Evolutionary conservation across 2,797 vertebrate genomes (phyloP).

Genomic region (Muscicapa comitata): DNA sequence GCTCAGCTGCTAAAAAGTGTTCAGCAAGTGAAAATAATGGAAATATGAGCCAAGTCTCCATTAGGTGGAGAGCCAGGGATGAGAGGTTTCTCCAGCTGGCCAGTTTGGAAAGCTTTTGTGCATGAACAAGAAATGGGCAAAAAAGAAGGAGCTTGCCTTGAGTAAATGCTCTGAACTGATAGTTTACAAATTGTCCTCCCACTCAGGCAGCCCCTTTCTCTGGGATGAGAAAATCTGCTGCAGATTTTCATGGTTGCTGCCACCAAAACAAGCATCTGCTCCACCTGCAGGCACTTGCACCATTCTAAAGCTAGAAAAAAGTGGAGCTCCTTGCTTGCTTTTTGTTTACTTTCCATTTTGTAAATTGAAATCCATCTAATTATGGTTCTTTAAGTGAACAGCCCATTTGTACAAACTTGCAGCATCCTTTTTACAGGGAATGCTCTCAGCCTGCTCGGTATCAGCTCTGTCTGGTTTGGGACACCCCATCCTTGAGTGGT

Average conservation of each 20-base stretch:
- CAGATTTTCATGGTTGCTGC: background rate
- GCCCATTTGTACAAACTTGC: background rate
- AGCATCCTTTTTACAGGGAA: background rate
- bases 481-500: background rate
- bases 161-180: background rate
- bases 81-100: background rate
- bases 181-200: background rate
- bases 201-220: background rate
- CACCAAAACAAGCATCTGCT: accelerated
- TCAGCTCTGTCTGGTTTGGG: background rate
- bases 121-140: background rate
- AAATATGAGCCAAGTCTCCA: background rate
- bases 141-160: background rate
- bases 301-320: accelerated
- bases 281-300: background rate
- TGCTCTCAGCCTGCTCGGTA: background rate
- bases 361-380: background rate
- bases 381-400: background rate
- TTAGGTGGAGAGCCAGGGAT: background rate
- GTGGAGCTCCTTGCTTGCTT: background rate
- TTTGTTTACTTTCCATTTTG: background rate
- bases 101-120: background rate
- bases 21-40: background rate
- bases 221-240: background rate
- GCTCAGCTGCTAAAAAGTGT: background rate